phyloP scores from a whole-genome alignment of 2,888 invertebrate genomes.

The Myopa tessellatipennis region DNA sequence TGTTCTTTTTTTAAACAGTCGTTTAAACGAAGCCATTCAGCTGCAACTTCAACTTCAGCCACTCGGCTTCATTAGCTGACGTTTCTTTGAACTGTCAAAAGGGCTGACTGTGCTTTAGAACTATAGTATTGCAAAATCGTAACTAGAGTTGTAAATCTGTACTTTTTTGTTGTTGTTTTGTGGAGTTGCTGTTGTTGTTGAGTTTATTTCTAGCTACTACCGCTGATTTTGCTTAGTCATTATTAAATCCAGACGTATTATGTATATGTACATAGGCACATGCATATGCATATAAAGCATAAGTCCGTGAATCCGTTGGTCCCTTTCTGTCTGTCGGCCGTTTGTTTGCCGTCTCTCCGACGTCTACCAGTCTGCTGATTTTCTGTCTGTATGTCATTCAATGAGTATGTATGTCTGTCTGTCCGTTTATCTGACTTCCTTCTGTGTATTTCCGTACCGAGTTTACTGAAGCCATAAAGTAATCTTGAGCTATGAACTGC shows the following conservation, averaged over 20 bases:
- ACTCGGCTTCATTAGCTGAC: conserved; percentile 33
- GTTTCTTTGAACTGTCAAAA: conserved; percentile 33
- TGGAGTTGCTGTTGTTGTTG: too few species aligned
- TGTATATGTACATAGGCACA: too few species aligned
- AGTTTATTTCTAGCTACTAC: too few species aligned
- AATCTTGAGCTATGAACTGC: too few species aligned
- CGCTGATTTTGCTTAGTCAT: too few species aligned
- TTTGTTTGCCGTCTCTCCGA: too few species aligned
- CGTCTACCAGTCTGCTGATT: too few species aligned
- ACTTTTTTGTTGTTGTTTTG: too few species aligned
- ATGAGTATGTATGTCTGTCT: not conserved
- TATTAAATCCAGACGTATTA: too few species aligned
- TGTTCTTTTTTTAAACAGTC: not conserved
- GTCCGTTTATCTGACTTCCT: not conserved
- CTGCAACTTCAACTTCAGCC: not conserved
- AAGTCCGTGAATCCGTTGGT: too few species aligned
- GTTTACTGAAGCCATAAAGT: not conserved
- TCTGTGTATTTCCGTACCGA: not conserved
- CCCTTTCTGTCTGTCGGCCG: too few species aligned
- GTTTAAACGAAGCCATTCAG: conserved; percentile 10
- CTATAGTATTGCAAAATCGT: not conserved
- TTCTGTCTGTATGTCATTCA: not conserved
- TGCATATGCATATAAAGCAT: too few species aligned
- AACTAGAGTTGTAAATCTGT: not conserved
- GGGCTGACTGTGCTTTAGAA: conserved; percentile 27